Base-by-base conservation (phyloP, 1,140 invertebrate species). In the Tetramorium simillimum region DNA sequence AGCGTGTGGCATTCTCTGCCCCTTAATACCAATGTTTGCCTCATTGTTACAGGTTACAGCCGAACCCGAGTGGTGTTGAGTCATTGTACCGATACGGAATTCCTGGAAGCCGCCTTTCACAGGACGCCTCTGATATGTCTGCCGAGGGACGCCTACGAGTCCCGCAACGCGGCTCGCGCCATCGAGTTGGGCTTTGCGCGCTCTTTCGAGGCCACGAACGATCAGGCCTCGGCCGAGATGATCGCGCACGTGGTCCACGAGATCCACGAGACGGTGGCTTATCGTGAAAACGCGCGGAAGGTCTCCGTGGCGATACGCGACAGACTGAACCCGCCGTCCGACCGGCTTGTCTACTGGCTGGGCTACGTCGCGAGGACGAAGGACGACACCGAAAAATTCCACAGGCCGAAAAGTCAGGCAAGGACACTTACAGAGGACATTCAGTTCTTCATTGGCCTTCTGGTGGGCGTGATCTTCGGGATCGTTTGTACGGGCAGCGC, bases 41-140 rank as follows among this genome's bases (percentile, higher is more conserved):
- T 69, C n/a, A 60, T 73, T 63, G 24, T 67, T 58, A 3, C 69
- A 95, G 95, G 95, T 40, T 95, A 94, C 67, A 90, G 93, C 3
- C 89, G 94, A 78, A 90, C 94, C 16, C 89, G 94, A 88, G 84
- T 95, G 1, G 86, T 95, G 24, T 80, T 95, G 46, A 93, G 92
- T 88, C 95, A 95, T 24, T 95, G 95, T 69, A 70, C 81, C 5
- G 94, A 95, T 33, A 92, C 92, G 9, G 95, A 95, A 82, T 89
- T 95, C 58, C 76, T 95, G 2, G 95, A 95, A 85, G 84, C 92
- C 21, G 92, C 91, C 21, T 94, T 93, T 65, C 94, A 95, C 60
- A 93, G 95, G 12, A 93, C 92, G 10, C 95, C 95, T n/a, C 60
- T 95, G 67, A 92, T 95, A 58, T 95, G 95, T 76, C 93, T 95